These are phyloP conservation scores for Leptopterna dolabrata DNA, from an alignment of 2,888 invertebrate species.

Conservation along the genomic window DNA sequence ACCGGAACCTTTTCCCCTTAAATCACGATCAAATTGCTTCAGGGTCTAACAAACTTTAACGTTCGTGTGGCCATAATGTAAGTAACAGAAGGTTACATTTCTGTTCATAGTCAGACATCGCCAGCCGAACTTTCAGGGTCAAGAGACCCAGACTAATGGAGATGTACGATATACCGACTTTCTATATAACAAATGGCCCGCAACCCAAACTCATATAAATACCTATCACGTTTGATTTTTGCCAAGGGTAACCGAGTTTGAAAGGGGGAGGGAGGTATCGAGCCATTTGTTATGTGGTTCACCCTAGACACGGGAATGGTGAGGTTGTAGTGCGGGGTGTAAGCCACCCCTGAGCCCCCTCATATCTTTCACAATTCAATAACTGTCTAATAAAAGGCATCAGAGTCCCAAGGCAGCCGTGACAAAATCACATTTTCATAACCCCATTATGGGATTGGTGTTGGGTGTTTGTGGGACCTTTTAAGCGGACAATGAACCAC, in stretches of 20 bases:
- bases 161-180: slow-evolving; percentile 15
- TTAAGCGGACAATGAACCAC: background rate
- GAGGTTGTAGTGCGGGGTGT: background rate
- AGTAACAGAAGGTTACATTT: no score
- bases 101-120: no score
- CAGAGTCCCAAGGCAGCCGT: slow-evolving; percentile 25
- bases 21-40: no score
- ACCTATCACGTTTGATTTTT: slow-evolving; percentile 40
- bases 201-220: slow-evolving; percentile 20
- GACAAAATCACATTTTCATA: slow-evolving; percentile 51
- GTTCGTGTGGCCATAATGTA: no score
- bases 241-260: slow-evolving; percentile 17
- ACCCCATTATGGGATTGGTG: slow-evolving; percentile 40
- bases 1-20: no score
- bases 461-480: background rate
- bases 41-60: no score
- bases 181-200: slow-evolving; percentile 5
- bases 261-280: background rate
- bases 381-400: slow-evolving; percentile 49
- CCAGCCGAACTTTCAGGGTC: slow-evolving; percentile 12
- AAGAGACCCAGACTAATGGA: slow-evolving; percentile 15
- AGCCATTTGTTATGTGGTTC: slow-evolving; percentile 32
- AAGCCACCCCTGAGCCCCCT: background rate
- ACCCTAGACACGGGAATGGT: background rate
- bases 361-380: slow-evolving; percentile 33